Evolutionary conservation across 1,140 invertebrate species (phyloP).

Genomic region (Triops cancriformis): DNA sequence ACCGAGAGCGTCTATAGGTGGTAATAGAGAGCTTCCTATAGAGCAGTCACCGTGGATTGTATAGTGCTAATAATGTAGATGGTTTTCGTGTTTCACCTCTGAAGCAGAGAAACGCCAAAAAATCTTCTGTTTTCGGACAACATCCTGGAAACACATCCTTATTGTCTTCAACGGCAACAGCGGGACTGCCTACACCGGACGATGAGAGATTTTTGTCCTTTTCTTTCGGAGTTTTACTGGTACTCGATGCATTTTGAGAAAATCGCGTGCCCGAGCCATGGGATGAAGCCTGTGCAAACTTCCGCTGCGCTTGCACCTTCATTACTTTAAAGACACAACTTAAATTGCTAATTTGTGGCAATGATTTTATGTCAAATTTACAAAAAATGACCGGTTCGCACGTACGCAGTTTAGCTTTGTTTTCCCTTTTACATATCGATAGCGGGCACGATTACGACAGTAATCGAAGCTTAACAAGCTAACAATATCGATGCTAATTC

Average conservation of each 20-base stretch:
- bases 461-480: too few species aligned
- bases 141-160: conserved; percentile 35
- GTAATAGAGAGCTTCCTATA: conserved; percentile 14
- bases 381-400: too few species aligned
- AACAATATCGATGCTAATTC: too few species aligned
- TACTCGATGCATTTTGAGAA: conserved; percentile 48
- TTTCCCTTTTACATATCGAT: too few species aligned
- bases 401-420: too few species aligned
- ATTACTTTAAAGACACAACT: not conserved
- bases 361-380: too few species aligned
- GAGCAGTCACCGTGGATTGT: not conserved
- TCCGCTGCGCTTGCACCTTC: conserved; percentile 71
- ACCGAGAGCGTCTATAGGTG: not conserved
- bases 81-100: conserved; percentile 48
- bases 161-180: conserved; percentile 44
- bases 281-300: conserved; percentile 72
- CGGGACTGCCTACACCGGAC: conserved; percentile 44
- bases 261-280: conserved; percentile 44
- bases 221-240: conserved; percentile 35
- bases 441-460: too few species aligned
- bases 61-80: not conserved
- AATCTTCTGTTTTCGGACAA: conserved; percentile 78
- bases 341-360: too few species aligned
- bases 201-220: conserved; percentile 27
- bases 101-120: conserved; percentile 79